Evolutionary conservation across 1,140 invertebrate species (phyloP), one percentile per base, ranked within the genome.

Genomic region (Lasioglossum albipes): DNA sequence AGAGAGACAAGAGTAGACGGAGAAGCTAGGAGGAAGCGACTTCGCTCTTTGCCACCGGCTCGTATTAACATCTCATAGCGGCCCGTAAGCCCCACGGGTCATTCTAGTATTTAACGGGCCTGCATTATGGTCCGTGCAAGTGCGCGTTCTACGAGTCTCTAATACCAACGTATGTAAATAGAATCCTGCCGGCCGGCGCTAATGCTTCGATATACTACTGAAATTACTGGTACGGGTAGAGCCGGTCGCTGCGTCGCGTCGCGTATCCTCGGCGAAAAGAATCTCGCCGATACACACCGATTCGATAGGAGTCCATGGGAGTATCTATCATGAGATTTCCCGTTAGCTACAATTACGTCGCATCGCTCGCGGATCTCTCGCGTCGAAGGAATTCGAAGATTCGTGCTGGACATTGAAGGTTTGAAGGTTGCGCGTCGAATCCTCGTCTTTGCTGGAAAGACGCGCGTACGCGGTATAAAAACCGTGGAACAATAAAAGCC

Each of bases 51-150:
- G 73, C 75, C 70, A 87, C 73, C 81, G 75, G 77, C 54, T 81
- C 85, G 81, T 90, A 90, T 90, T 89, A 90, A 90, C 87, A 87
- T 90, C 87, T 90, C 88, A 81, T 84, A 88, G 81, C 74, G 68
- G 75, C 75, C 69, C 76, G 69, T 88, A 85, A 90, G 83, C 81
- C 68, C 59, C 79, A 79, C 83, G 71, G 83, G 84, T 89, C 84
- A 88, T 89, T 91, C 81, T 79, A 81, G 83, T 89, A 89, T 90
- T 91, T 89, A 91, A 91, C 87, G 86, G 83, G 81, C 72, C 79
- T 83, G 83, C 70, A 87, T 87, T 87, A 88, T 79, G 75, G 73
- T 65, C 52, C 75, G 59, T 62, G 65, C 61, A 66, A 84, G 65
- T 83, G 72, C 59, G 67, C 71, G 66, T 64, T 61, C 57, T 77